phyloP scores from a whole-genome alignment of 2,113 vertebrate genomes.

The Ceyx cyanopectus region DNA sequence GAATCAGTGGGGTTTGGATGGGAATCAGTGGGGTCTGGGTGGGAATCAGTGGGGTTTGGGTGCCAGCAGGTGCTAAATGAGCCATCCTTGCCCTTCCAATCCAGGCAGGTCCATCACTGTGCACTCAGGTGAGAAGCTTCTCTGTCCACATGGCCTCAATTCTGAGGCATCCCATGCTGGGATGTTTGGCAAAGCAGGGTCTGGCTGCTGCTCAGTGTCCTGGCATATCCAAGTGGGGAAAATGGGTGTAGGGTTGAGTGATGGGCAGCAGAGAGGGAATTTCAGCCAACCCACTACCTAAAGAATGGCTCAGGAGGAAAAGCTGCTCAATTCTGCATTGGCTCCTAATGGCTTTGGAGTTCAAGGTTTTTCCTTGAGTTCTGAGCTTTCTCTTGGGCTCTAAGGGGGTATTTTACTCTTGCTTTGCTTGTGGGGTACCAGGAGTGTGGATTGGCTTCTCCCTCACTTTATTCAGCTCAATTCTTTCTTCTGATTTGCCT shows the following conservation, averaged over 20 bases:
- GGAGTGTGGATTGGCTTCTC: background rate
- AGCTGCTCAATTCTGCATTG: background rate
- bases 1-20: too few species aligned
- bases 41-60: background rate
- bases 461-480: fast-evolving
- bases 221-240: background rate
- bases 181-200: background rate
- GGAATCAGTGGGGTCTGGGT: background rate
- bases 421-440: background rate
- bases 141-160: background rate
- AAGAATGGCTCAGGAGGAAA: fast-evolving
- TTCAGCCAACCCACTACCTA: background rate
- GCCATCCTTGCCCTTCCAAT: background rate
- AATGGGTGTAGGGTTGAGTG: background rate
- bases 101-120: background rate
- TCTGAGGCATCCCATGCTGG: fast-evolving
- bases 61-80: background rate
- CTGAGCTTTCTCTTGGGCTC: background rate
- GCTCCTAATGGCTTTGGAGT: background rate
- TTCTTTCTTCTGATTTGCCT: background rate
- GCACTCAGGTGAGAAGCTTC: background rate
- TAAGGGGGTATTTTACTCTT: background rate
- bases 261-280: background rate
- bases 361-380: background rate
- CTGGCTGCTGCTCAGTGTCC: background rate